Percentiles rank a stretch among this genome's conserved stretches.
These are phyloP conservation scores for Ectemnius lituratus DNA, from an alignment of 2,888 invertebrate species.

Conservation along the genomic window DNA sequence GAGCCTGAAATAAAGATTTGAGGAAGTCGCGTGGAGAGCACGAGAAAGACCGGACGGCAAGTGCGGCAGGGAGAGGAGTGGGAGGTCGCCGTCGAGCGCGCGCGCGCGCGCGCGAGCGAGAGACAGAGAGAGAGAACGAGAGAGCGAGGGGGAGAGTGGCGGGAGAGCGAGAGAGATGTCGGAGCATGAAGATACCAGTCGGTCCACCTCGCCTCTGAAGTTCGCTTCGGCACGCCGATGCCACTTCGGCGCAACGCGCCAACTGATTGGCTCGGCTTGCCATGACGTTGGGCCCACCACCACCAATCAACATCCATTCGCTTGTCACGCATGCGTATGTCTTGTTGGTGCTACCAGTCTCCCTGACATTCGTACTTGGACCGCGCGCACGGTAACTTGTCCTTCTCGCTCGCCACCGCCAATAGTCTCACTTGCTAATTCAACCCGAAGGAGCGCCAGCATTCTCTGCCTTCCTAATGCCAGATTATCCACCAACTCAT, in stretches of 20 bases:
- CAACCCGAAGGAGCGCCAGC: too few species aligned
- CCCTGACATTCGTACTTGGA: slow-evolving; percentile 42
- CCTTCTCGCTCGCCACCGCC: slow-evolving; percentile 13
- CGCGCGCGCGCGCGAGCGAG: slow-evolving; percentile 11
- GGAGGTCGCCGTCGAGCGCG: not conserved
- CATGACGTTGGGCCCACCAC: slow-evolving; percentile 68
- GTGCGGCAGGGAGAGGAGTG: slow-evolving; percentile 35
- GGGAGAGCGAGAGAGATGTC: slow-evolving; percentile 33
- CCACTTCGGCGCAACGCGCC: slow-evolving; percentile 52
- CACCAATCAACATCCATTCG: slow-evolving; percentile 53
- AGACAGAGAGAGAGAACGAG: slow-evolving; percentile 29
- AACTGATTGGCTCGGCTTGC: slow-evolving; percentile 69
- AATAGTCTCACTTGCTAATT: not conserved
- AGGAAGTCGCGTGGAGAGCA: slow-evolving; percentile 62
- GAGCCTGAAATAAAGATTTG: slow-evolving; percentile 69
- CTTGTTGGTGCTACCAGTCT: slow-evolving; percentile 12
- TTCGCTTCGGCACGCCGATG: slow-evolving; percentile 55
- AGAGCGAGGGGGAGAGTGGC: slow-evolving; percentile 11
- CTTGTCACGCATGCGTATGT: slow-evolving; percentile 38
- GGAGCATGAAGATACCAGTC: slow-evolving; percentile 56
- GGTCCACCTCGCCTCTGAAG: slow-evolving; percentile 64
- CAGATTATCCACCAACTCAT: too few species aligned
- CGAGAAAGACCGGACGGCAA: slow-evolving; percentile 28
- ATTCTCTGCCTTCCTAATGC: too few species aligned
- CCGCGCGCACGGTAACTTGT: slow-evolving; percentile 30